A percentile compares a stretch with the other conserved stretches of the same genome.
phyloP scores from a whole-genome alignment of 2,888 invertebrate genomes.

The Hydraecia micacea region DNA sequence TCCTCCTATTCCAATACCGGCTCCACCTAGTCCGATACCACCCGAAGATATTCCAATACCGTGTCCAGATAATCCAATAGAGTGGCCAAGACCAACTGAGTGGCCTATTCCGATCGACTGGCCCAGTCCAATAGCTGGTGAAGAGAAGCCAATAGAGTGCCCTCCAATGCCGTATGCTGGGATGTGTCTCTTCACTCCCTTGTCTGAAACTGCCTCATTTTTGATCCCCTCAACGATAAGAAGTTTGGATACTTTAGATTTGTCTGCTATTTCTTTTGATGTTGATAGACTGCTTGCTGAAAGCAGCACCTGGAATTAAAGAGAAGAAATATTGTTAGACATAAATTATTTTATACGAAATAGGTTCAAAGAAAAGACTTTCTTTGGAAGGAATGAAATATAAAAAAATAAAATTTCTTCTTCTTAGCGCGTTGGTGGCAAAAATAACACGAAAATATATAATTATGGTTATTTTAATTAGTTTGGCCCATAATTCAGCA shows the following conservation, averaged over 20 bases:
- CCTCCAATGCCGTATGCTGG: conserved; percentile 57
- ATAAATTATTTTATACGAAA: not conserved
- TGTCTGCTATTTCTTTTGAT: conserved; percentile 77
- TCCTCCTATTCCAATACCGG: conserved; percentile 35
- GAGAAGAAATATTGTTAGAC: not conserved
- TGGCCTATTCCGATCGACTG: conserved; percentile 57
- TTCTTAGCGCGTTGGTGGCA: no score
- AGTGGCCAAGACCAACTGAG: conserved; percentile 50
- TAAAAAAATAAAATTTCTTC: no score
- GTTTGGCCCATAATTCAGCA: no score
- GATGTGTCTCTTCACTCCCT: conserved; percentile 83
- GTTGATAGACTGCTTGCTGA: conserved; percentile 80
- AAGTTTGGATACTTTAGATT: conserved; percentile 80
- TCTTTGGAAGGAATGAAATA: not conserved
- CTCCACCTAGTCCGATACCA: conserved; percentile 58
- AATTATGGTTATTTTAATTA: no score
- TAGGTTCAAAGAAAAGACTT: not conserved
- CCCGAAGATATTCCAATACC: conserved; percentile 52
- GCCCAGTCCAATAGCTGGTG: conserved; percentile 57
- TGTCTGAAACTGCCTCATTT: conserved; percentile 77
- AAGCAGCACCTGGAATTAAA: conserved; percentile 82
- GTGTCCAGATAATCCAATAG: conserved; percentile 52
- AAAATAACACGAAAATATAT: no score
- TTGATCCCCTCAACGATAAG: conserved; percentile 82
- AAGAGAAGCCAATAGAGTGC: conserved; percentile 58